Evolutionary conservation across 2,113 vertebrate genomes (phyloP).

Genomic region (Beaufortia kweichowensis): DNA sequence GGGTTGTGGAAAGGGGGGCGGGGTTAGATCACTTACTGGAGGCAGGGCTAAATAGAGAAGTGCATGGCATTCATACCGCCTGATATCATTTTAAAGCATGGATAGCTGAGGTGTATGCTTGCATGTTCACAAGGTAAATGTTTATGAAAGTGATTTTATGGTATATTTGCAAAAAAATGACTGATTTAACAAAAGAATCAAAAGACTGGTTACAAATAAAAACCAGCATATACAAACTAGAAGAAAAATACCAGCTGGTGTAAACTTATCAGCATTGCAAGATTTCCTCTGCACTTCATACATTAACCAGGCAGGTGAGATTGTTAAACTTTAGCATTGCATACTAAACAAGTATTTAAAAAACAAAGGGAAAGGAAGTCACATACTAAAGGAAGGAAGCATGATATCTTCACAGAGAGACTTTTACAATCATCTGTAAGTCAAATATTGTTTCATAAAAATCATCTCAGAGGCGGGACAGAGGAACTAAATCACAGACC

Average conservation of each 20-base stretch:
- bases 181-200: conserved; percentile 10
- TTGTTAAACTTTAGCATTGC: not conserved
- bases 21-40: not conserved
- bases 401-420: no score
- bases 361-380: no score
- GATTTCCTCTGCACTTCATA: no score
- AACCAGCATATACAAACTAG: no score
- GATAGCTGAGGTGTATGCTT: conserved; percentile 5
- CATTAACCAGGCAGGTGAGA: no score
- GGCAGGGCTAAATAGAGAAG: conserved; percentile 64
- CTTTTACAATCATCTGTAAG: no score
- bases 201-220: not conserved
- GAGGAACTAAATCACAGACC: not conserved
- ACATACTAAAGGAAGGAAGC: not conserved
- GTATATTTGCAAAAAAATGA: not conserved
- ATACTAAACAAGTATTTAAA: not conserved
- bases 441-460: no score
- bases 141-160: conserved; percentile 12
- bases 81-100: conserved; percentile 42
- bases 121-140: not conserved
- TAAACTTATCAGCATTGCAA: not conserved
- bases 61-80: conserved; percentile 42
- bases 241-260: no score
- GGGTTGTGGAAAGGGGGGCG: not conserved
- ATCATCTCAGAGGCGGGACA: no score